phyloP scores from a whole-genome alignment of 2,888 invertebrate genomes.

The Drosophila siamana region DNA sequence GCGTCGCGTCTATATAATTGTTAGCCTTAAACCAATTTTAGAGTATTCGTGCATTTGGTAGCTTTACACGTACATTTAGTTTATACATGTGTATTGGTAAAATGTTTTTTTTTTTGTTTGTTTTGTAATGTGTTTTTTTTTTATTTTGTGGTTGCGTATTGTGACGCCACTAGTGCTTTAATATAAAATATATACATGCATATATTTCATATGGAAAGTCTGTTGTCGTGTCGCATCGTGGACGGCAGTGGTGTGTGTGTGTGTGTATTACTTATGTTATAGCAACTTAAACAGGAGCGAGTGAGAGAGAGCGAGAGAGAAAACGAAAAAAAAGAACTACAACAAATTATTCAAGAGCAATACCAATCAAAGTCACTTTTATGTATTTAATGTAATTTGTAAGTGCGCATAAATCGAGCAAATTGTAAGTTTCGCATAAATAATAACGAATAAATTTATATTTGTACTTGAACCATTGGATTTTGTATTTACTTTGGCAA shows the following conservation, averaged over 20 bases:
- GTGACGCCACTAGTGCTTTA: slow-evolving; percentile 4
- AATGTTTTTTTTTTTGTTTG: slow-evolving; percentile 25
- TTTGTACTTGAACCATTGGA: slow-evolving; percentile 9
- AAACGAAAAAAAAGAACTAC: neutral
- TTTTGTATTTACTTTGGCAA: no score
- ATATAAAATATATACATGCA: slow-evolving; percentile 7
- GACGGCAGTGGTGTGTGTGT: neutral
- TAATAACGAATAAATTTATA: slow-evolving; percentile 29
- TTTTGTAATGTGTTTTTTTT: slow-evolving; percentile 20
- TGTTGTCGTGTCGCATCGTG: no score
- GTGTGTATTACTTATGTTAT: slow-evolving; percentile 24
- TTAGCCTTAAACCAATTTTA: slow-evolving; percentile 59
- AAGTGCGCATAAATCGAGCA: slow-evolving; percentile 32
- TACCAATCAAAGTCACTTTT: slow-evolving; percentile 73
- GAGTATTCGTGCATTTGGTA: slow-evolving; percentile 74
- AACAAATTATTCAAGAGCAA: slow-evolving; percentile 19
- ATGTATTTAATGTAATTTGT: slow-evolving; percentile 52
- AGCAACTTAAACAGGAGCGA: slow-evolving; percentile 19
- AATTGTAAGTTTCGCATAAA: slow-evolving; percentile 33
- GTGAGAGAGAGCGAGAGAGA: neutral
- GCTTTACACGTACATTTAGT: slow-evolving; percentile 58
- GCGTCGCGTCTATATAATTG: slow-evolving; percentile 33
- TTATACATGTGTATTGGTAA: slow-evolving; percentile 49
- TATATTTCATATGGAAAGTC: slow-evolving; percentile 5
- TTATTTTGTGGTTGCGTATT: neutral